Base-by-base conservation (phyloP, 2,113 vertebrate genomes). In the Stegastes partitus region DNA sequence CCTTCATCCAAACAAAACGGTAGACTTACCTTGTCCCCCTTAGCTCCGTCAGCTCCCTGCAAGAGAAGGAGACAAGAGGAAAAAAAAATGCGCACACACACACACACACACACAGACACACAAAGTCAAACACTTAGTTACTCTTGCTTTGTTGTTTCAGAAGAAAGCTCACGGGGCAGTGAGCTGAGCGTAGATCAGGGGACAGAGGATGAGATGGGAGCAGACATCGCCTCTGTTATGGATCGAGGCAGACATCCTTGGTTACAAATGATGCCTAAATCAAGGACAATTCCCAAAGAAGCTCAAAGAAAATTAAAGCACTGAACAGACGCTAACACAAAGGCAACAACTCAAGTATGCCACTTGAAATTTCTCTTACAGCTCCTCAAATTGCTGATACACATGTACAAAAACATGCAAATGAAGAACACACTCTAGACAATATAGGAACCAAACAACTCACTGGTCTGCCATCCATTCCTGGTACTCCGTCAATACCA, bases 1-100 rank as follows among this genome's bases (percentile, higher is more conserved):
- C 85, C 74, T 74, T 92, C 90, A 92, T 85, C 87, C 69, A 90
- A 90, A 90, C 85, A 91, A 92, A 93, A 93, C 79, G 88, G 87
- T 85, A 92, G 87, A 92, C 96, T 95, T 94, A 97, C 97, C 96
- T 97, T 98, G 92, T 97, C 95, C 25, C 97, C 98, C 79, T 31
- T 96, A 78, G 93, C 84, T 11, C 98, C 98, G 37, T 93, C 96
- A 88, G 91, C 83, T 21, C 97, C 98, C 98, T 99, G 91, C 19
- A 68, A 89, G 75, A 91, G 82, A 87, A 75, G 70, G 91, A 85
- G 68, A 72, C 12, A 74, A n/a, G 44, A 23, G 47, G 69, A 57
- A 72, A 86, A n/a, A n/a, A n/a, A n/a, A n/a, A n/a, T n/a, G n/a
- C 14, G 28, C 74, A 70, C 69, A 77, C 15, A 82, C 26, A 80